Conservation (phyloP, 2,113 vertebrate genomes). For the Sigmodon hispidus region DNA sequence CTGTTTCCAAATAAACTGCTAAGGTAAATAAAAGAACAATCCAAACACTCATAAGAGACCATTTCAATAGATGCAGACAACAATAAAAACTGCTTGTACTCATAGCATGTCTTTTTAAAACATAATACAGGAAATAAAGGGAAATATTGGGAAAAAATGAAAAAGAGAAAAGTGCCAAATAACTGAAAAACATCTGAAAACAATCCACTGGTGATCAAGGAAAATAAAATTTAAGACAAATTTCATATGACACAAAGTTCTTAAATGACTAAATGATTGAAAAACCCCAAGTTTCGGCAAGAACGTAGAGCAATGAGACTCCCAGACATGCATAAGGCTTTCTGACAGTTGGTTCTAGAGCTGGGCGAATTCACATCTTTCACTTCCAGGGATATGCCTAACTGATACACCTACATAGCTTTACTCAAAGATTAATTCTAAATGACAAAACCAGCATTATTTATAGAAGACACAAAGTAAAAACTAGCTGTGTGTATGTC, state of each 20-base stretch:
- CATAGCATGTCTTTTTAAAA: background rate
- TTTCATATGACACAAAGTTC: background rate
- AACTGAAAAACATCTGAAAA: background rate
- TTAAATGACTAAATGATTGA: background rate
- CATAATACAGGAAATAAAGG: background rate
- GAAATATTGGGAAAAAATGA: background rate
- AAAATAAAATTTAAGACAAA: background rate
- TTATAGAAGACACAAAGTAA: background rate
- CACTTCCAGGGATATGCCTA: background rate
- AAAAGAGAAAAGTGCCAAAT: background rate
- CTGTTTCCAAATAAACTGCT: background rate
- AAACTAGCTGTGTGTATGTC: background rate
- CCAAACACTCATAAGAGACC: background rate
- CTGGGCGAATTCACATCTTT: background rate
- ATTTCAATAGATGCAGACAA: background rate
- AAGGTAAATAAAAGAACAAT: background rate
- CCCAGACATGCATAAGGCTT: background rate
- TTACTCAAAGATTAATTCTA: background rate
- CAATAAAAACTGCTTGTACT: background rate
- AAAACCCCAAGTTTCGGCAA: background rate
- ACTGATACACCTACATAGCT: background rate
- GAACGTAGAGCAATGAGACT: background rate
- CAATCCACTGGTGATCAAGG: background rate
- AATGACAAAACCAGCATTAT: background rate
- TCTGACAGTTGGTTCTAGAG: no score